A percentile compares a stretch with the other conserved stretches of the same genome.
These are phyloP conservation scores for Megaceryle maxima DNA, from an alignment of 2,113 vertebrate genomes.

Conservation along the genomic window DNA sequence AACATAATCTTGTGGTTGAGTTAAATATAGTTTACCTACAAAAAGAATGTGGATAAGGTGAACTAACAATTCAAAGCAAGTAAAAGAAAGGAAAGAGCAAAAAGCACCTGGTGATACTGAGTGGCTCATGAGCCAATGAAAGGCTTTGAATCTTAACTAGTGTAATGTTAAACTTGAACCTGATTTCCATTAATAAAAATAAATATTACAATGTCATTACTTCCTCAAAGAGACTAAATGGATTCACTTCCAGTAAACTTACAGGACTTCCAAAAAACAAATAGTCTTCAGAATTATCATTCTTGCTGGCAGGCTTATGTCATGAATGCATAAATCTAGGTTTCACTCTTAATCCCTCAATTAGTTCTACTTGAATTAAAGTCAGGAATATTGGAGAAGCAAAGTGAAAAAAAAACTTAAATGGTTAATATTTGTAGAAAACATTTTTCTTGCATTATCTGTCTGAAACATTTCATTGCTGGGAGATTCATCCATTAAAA, in stretches of 20 bases:
- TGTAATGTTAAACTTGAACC: neutral
- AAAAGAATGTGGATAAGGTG: neutral
- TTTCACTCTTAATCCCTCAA: neutral
- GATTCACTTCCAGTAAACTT: neutral
- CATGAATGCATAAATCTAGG: neutral
- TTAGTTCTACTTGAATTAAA: neutral
- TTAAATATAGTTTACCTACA: neutral
- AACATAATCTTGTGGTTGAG: neutral
- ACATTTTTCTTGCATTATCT: neutral
- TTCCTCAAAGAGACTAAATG: neutral
- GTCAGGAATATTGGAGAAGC: neutral
- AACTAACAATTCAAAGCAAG: neutral
- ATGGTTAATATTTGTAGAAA: neutral
- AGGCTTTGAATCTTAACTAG: neutral
- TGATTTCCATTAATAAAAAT: neutral
- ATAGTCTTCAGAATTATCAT: neutral
- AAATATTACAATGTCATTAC: neutral
- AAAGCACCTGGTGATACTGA: neutral
- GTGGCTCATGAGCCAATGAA: neutral
- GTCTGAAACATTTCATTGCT: neutral
- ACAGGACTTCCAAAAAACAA: neutral
- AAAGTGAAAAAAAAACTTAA: neutral
- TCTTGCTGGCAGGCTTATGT: neutral
- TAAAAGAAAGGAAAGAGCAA: neutral
- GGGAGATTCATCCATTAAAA: neutral